A percentile compares a stretch with the other conserved stretches of the same genome.
Conservation (phyloP, 2,888 invertebrate species). For the Bembecia ichneumoniformis region DNA sequence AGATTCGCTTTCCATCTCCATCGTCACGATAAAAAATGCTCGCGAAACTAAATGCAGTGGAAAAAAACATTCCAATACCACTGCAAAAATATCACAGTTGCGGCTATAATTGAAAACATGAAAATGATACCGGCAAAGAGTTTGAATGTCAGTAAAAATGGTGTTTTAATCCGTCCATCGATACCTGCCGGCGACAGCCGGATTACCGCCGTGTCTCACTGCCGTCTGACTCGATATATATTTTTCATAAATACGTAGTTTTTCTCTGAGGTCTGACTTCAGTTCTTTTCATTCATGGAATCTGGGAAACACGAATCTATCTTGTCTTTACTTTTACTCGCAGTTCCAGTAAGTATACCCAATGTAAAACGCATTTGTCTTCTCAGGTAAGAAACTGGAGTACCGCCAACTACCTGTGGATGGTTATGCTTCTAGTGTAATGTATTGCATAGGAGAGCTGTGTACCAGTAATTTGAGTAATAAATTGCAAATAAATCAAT, state of each 20-base stretch:
- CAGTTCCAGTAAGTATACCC: neutral
- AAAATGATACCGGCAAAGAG: conserved; percentile 42
- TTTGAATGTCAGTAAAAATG: conserved; percentile 57
- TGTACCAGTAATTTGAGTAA: neutral
- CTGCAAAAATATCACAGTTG: conserved; percentile 18
- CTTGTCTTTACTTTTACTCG: neutral
- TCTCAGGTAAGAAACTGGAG: conserved; percentile 52
- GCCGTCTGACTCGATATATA: conserved; percentile 26
- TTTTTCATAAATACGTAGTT: conserved; percentile 22
- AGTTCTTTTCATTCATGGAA: neutral
- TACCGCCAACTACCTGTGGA: conserved; percentile 67
- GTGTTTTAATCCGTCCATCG: conserved; percentile 65
- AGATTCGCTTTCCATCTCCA: neutral
- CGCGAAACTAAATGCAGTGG: neutral
- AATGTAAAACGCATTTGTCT: conserved; percentile 24
- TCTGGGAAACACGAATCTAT: neutral
- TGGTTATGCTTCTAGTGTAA: conserved; percentile 20
- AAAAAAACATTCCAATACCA: neutral
- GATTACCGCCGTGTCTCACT: conserved; percentile 48
- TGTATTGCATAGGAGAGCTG: neutral
- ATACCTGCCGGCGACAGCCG: conserved; percentile 58
- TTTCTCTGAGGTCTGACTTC: neutral
- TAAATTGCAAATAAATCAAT: neutral
- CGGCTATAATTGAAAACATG: conserved; percentile 41
- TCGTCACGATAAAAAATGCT: neutral